A percentile compares a stretch with the other conserved stretches of the same genome.
phyloP scores from a whole-genome alignment of 2,797 vertebrate species.

The Hafferia zeledoni region DNA sequence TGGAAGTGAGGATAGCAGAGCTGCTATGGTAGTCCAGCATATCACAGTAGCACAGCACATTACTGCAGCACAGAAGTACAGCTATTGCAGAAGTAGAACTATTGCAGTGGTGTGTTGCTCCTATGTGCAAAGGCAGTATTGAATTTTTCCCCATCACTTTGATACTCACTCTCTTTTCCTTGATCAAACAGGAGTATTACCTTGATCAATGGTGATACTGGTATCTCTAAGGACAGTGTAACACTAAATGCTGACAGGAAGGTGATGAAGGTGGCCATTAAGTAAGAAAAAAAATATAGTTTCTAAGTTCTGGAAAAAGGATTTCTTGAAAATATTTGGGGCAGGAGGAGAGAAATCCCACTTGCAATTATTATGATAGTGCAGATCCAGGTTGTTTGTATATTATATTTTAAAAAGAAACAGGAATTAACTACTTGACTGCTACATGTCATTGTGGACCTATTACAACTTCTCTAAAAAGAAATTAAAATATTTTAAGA shows the following conservation, averaged over 20 bases:
- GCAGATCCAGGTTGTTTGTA: neutral
- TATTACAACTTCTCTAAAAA: neutral
- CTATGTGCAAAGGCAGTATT: neutral
- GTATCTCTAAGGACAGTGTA: neutral
- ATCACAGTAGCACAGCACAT: neutral
- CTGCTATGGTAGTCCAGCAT: slow-evolving; percentile 16
- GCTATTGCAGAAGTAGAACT: neutral
- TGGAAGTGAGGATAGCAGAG: slow-evolving; percentile 36
- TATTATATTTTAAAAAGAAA: neutral
- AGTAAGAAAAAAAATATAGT: neutral
- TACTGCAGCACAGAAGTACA: neutral
- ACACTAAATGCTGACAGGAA: neutral
- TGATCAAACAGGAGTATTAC: neutral
- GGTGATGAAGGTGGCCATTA: neutral
- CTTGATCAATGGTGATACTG: neutral
- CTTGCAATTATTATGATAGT: neutral
- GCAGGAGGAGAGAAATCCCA: accelerated
- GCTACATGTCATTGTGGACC: neutral
- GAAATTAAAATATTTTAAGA: neutral
- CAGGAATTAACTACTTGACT: neutral
- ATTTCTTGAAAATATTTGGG: neutral
- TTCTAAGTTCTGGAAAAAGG: neutral
- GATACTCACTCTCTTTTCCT: neutral
- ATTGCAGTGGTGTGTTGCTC: neutral
- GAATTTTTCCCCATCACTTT: neutral